Conservation (phyloP, 2,888 invertebrate species). For the Orchesellides sinensis region DNA sequence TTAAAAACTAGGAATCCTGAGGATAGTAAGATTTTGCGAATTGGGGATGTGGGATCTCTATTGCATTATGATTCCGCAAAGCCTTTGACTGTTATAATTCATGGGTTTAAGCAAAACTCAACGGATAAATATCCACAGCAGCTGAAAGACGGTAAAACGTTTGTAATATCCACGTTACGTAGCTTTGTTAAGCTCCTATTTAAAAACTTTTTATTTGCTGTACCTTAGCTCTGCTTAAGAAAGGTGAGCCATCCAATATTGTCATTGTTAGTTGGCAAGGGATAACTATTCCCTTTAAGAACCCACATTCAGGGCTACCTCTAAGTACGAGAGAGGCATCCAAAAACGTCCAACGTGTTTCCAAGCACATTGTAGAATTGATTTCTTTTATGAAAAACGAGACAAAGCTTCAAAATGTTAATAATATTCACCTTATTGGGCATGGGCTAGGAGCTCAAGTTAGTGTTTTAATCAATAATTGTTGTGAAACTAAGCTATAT, state of each 20-base stretch:
- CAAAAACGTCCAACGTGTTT: conserved; percentile 46
- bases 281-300: conserved; percentile 54
- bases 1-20: conserved; percentile 38
- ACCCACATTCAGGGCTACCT: conserved; percentile 43
- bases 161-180: not conserved
- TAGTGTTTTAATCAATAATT: not conserved
- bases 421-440: conserved; percentile 46
- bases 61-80: conserved; percentile 21
- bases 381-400: conserved; percentile 37
- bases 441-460: conserved; percentile 58
- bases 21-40: not conserved
- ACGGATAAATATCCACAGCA: conserved; percentile 56
- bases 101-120: conserved; percentile 59
- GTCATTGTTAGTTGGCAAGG: conserved; percentile 53
- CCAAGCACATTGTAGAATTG: conserved; percentile 52
- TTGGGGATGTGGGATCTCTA: conserved; percentile 35
- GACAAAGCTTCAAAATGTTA: conserved; percentile 18
- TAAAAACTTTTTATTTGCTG: no score
- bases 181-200: not conserved
- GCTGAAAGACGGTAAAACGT: conserved; percentile 54
- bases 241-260: conserved; percentile 37
- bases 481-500: no score
- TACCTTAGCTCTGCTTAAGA: conserved; percentile 24
- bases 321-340: conserved; percentile 43
- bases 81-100: conserved; percentile 43